Evolutionary conservation across 2,888 invertebrate species (phyloP), one percentile per base, ranked within the genome.

Genomic region (Argyresthia goedartella): DNA sequence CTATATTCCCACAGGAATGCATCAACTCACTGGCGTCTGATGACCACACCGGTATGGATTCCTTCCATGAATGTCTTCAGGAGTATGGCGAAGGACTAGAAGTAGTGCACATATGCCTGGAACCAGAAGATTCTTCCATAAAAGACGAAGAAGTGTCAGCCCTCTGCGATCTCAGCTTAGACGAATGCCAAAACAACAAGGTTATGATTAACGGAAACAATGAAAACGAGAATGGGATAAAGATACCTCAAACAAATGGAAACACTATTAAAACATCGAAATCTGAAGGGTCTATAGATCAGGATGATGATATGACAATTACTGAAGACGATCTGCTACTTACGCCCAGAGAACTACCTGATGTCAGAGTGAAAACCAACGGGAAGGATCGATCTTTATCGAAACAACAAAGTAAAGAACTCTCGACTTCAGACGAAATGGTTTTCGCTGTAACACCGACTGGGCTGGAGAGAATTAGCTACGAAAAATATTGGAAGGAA

Each of bases 1-100:
- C 25, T 39, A 39, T 39, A 39, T 39, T 65, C 67, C 65, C 59
- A 59, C 78, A 88, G 87, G 88, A 88, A 73, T 87, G 78, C 60
- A 67, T 87, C 53, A 87, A 87, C 63, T 90, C 90, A 1, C 69
- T 89, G 52, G 88, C 88, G 7, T 89, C 89, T 39, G 90, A 90
- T 53, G 90, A 90, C 59, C 89, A 89, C 62, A 90, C 90, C 0
- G 90, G 89, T 44, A 82, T 90, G 73, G 90, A 90, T 54, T 90
- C 90, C 46, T 90, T 89, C 61, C 90, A 90, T 66, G 90, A 90
- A 69, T 90, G 90, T 60, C 84, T 90, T 45, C 90, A 90, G 66
- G 90, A 90, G 62, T 90, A 90, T 59, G 90, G 89, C 6, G 90
- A 90, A 64, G 89, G 90, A 14, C 60, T 90, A 52, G 89, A 90